A percentile compares a stretch with the other conserved stretches of the same genome.
Conservation (phyloP, 2,888 invertebrate species). For the Diarsia rubi region DNA sequence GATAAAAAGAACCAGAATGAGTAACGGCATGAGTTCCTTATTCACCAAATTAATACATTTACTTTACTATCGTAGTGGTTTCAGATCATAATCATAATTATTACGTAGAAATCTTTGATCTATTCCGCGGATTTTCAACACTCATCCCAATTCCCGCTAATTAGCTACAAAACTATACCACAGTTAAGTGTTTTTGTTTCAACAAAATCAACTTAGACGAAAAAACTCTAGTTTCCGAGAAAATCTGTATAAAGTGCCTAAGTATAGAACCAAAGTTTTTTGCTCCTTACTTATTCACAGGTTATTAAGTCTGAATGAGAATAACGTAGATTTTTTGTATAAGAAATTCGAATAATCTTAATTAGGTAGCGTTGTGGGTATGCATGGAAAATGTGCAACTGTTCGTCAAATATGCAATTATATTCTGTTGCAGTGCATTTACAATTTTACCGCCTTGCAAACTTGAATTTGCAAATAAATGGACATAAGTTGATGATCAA, state of each 20-base stretch:
- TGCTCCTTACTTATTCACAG: constrained; percentile 38
- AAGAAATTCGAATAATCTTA: constrained; percentile 41
- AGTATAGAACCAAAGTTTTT: constrained; percentile 41
- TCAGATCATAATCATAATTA: no score
- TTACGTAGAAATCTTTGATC: not conserved
- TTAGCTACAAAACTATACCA: constrained; percentile 35
- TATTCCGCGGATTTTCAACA: not conserved
- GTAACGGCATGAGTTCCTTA: not conserved
- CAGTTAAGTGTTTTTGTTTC: constrained; percentile 44
- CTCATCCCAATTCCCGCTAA: constrained; percentile 1
- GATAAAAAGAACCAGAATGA: no score
- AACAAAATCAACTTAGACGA: constrained; percentile 35
- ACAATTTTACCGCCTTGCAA: not conserved
- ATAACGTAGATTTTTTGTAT: constrained; percentile 22
- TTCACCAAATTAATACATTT: no score
- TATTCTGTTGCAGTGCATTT: not conserved
- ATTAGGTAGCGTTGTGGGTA: constrained; percentile 26
- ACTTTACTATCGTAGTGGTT: no score
- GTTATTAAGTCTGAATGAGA: constrained; percentile 49
- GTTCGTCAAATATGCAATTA: constrained; percentile 24
- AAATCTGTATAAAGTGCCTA: constrained; percentile 47
- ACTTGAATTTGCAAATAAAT: not conserved
- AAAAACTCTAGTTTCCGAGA: constrained; percentile 53
- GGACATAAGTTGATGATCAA: not conserved
- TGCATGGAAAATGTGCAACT: constrained; percentile 28